These are phyloP conservation scores for Hippocampus comes DNA, from an alignment of 2,113 vertebrate genomes.

Conservation along the genomic window DNA sequence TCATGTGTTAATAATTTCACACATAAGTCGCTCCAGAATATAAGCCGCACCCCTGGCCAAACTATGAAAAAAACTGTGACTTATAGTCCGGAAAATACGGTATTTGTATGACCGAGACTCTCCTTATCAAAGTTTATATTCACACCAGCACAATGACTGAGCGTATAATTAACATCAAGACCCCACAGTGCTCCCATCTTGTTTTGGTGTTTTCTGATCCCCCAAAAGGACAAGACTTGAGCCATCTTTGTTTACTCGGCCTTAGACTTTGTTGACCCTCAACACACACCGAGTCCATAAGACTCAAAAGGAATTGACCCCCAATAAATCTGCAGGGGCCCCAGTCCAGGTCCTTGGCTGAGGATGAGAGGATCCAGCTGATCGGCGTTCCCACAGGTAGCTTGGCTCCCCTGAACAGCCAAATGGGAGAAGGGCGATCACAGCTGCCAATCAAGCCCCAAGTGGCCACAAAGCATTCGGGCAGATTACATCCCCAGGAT, in stretches of 20 bases:
- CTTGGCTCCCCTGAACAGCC: slow-evolving; percentile 32
- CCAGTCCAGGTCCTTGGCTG: slow-evolving; percentile 31
- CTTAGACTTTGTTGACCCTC: slow-evolving; percentile 54
- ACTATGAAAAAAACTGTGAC: too few species aligned
- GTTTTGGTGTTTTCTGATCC: slow-evolving; percentile 30
- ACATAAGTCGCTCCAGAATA: too few species aligned
- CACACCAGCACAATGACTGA: neutral
- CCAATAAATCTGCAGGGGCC: slow-evolving; percentile 53
- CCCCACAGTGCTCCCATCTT: slow-evolving; percentile 46
- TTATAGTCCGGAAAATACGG: too few species aligned
- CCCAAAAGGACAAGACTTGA: slow-evolving; percentile 27
- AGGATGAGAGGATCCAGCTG: slow-evolving; percentile 37
- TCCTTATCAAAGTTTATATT: neutral
- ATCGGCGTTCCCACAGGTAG: slow-evolving; percentile 66
- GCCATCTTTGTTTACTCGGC: slow-evolving; percentile 50
- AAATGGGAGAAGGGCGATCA: slow-evolving; percentile 51
- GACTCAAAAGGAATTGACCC: slow-evolving; percentile 46
- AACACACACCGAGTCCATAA: slow-evolving; percentile 33
- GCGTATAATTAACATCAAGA: slow-evolving; percentile 31
- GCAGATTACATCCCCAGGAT: slow-evolving; percentile 68
- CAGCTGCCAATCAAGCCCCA: slow-evolving; percentile 66
- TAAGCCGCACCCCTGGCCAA: too few species aligned
- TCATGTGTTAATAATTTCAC: too few species aligned
- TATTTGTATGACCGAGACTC: neutral
- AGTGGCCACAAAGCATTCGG: slow-evolving; percentile 65